Base-by-base conservation (phyloP, 1,140 invertebrate species). In the Bombus waltoni region DNA sequence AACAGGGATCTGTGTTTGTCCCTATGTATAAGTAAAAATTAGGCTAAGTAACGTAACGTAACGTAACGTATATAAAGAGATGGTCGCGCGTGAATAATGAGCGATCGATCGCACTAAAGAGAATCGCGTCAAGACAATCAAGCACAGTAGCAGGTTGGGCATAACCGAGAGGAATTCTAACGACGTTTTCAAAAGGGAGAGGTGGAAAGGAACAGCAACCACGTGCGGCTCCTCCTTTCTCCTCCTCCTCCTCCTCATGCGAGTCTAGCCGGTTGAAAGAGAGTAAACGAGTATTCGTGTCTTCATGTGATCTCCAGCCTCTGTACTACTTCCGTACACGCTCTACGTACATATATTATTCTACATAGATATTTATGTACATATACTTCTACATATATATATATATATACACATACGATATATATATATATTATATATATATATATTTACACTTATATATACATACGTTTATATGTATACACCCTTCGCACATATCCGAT, bases 41-140 rank as follows among this genome's bases (percentile, higher is more conserved):
- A 82, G 38, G 47, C 25, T 81, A 81, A 18, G 18, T 72, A 57
- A 70, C 32, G 32, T 32, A 32, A 32, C 32, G 1, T 13, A 25
- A 81, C 89, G 53, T 72, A 86, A 78, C 59, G 88, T 57, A 62
- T 66, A 83, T 40, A 82, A 59, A 66, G 40, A 85, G 71, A 80
- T 44, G 57, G 66, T 84, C 75, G 81, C 76, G 80, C 76, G 57
- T 86, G 70, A 62, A 74, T 79, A 62, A 83, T 81, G 84, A 86
- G 77, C 87, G 88, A 81, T 81, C 81, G 79, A 82, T 89, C 87
- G 88, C 86, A 79, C 44, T 81, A 86, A 91, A 90, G 88, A 93
- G 94, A 94, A 94, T 92, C 90, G 93, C 93, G 94, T 94, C 89
- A 93, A 94, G 94, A 94, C 93, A 94, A 94, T 95, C 93, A 93